Percentiles rank a stretch among this genome's conserved stretches.
phyloP scores from a whole-genome alignment of 2,797 vertebrate genomes.

The Smutsia temminckii region DNA sequence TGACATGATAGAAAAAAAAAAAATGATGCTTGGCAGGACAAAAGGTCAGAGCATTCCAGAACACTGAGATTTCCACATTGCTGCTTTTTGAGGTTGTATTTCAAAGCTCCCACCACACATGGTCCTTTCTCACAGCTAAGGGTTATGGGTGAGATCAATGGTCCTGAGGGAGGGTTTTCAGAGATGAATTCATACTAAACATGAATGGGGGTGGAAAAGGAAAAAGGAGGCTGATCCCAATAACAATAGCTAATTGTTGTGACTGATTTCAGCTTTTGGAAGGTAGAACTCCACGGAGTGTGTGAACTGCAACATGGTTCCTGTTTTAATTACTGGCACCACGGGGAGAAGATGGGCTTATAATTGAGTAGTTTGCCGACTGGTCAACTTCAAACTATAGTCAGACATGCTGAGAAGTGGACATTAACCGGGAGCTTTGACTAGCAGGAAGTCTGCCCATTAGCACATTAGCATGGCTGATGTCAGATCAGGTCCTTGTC shows the following conservation, averaged over 20 bases:
- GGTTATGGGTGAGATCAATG: neutral
- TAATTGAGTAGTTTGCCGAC: slow-evolving; percentile 75
- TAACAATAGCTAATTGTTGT: slow-evolving; percentile 39
- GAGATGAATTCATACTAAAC: slow-evolving; percentile 45
- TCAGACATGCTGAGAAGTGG: slow-evolving; percentile 59
- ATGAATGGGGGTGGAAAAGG: neutral
- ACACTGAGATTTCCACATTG: slow-evolving; percentile 74
- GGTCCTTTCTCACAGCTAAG: slow-evolving; percentile 55
- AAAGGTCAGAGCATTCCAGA: slow-evolving; percentile 81
- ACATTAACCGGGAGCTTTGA: slow-evolving; percentile 27
- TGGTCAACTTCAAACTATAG: slow-evolving; percentile 59
- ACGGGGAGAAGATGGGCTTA: slow-evolving; percentile 71
- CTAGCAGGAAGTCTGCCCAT: slow-evolving; percentile 15
- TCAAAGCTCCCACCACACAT: slow-evolving; percentile 70
- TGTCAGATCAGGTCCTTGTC: slow-evolving; percentile 10
- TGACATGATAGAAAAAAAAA: neutral
- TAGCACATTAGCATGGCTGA: slow-evolving; percentile 36
- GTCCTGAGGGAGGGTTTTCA: slow-evolving; percentile 45
- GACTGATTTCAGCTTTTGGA: slow-evolving; percentile 54
- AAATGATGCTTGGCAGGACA: slow-evolving; percentile 55
- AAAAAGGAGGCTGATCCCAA: neutral
- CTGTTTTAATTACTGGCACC: slow-evolving; percentile 61
- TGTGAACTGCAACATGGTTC: slow-evolving; percentile 29
- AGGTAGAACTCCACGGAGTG: slow-evolving; percentile 43
- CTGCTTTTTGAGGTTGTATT: slow-evolving; percentile 59